These are phyloP conservation scores for Bemisia tabaci DNA, from an alignment of 1,140 invertebrate genomes.

Conservation along the genomic window DNA sequence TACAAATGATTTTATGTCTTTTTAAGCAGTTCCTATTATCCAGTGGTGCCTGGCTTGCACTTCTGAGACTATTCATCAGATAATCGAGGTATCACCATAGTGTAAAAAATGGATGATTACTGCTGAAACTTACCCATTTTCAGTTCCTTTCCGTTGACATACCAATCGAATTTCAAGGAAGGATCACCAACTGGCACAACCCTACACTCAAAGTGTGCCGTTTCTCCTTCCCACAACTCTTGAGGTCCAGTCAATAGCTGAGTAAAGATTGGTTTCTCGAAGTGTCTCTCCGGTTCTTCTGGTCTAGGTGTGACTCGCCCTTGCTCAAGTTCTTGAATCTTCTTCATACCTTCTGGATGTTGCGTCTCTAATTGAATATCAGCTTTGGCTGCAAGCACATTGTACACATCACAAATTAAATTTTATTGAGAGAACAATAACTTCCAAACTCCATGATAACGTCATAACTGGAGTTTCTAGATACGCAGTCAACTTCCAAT, in stretches of 20 bases:
- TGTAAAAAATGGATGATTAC: too few relatives aligned
- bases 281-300: slow-evolving; percentile 59
- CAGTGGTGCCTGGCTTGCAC: too few relatives aligned
- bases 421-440: background rate
- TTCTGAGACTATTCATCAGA: too few relatives aligned
- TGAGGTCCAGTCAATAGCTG: slow-evolving; percentile 75
- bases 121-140: slow-evolving; percentile 53
- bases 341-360: slow-evolving; percentile 84
- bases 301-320: slow-evolving; percentile 42
- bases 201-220: slow-evolving; percentile 89
- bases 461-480: background rate
- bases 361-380: slow-evolving; percentile 82
- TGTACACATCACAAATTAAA: slow-evolving; percentile 21
- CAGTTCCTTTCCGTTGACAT: slow-evolving; percentile 80
- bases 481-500: background rate
- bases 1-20: too few relatives aligned
- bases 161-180: slow-evolving; percentile 83
- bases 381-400: slow-evolving; percentile 50
- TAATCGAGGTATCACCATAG: too few relatives aligned
- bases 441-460: background rate
- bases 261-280: slow-evolving; percentile 88
- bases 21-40: too few relatives aligned
- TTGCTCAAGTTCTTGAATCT: slow-evolving; percentile 84
- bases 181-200: slow-evolving; percentile 92
- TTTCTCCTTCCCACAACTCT: slow-evolving; percentile 84